A percentile compares a stretch with the other conserved stretches of the same genome.
Conservation (phyloP, 2,113 vertebrate genomes). For the Gallinago media region DNA sequence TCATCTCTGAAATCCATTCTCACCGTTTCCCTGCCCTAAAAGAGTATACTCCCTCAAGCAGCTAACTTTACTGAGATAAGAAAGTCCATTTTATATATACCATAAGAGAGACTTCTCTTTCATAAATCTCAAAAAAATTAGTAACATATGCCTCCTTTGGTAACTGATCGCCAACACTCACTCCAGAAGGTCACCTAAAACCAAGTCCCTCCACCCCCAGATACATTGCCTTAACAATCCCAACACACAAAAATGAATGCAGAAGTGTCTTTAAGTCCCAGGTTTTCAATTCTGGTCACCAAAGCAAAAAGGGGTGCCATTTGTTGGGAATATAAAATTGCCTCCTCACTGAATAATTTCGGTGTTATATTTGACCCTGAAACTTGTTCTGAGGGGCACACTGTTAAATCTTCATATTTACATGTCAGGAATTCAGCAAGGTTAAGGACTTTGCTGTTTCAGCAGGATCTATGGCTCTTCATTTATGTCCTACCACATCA, state of each 20-base stretch:
- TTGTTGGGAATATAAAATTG: neutral
- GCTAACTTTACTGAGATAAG: slow-evolving; percentile 25
- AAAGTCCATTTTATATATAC: neutral
- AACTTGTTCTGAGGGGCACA: neutral
- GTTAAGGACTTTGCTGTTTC: slow-evolving; percentile 48
- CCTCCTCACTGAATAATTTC: neutral
- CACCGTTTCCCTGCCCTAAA: neutral
- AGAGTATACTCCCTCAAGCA: neutral
- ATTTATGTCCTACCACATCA: slow-evolving; percentile 16
- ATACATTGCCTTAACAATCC: neutral
- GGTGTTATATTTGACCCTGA: slow-evolving; percentile 16
- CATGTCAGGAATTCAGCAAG: slow-evolving; percentile 26
- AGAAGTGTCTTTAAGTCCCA: neutral
- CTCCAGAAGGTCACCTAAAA: slow-evolving; percentile 20
- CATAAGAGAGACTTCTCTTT: neutral
- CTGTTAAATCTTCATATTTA: slow-evolving; percentile 26
- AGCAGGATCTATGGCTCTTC: neutral
- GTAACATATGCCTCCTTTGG: slow-evolving; percentile 1
- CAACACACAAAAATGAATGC: neutral
- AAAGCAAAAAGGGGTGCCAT: neutral
- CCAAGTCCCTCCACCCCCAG: neutral
- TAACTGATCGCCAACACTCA: neutral
- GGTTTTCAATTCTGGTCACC: neutral
- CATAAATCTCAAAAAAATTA: slow-evolving; percentile 20
- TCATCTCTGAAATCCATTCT: neutral